phyloP scores from a whole-genome alignment of 2,113 vertebrate genomes.

The Mormoops blainvillei region DNA sequence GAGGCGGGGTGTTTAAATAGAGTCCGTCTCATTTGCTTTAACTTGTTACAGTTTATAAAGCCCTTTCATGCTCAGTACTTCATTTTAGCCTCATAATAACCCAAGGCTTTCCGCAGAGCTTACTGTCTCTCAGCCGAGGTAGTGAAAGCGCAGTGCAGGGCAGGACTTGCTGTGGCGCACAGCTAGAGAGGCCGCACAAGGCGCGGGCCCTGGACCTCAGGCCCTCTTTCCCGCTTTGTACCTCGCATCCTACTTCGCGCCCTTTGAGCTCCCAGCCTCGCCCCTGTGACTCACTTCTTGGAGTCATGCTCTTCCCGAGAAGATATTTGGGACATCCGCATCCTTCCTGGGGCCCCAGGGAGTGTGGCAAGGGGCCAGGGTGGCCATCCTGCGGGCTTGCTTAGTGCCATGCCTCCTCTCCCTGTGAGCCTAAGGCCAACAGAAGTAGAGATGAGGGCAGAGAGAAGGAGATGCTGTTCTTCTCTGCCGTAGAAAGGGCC shows the following conservation, averaged over 20 bases:
- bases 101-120: not conserved
- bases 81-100: not conserved
- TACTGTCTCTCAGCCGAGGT: not conserved
- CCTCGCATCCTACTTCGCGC: not conserved
- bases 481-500: not conserved
- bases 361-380: not conserved
- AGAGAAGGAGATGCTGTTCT: not conserved
- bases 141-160: not conserved
- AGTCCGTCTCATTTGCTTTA: not conserved
- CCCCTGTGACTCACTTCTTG: not conserved
- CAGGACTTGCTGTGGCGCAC: not conserved
- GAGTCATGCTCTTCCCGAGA: not conserved
- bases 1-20: not conserved
- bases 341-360: not conserved
- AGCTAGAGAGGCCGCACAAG: not conserved
- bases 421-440: not conserved
- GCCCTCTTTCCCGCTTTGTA: not conserved
- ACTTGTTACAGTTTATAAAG: not conserved
- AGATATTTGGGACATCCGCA: not conserved
- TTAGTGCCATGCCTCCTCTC: not conserved
- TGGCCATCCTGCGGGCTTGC: not conserved
- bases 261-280: not conserved
- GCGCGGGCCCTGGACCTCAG: rapidly evolving
- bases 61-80: not conserved
- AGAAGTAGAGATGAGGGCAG: not conserved